Conservation (phyloP, 2,113 vertebrate genomes). For the Crypturellus undulatus region DNA sequence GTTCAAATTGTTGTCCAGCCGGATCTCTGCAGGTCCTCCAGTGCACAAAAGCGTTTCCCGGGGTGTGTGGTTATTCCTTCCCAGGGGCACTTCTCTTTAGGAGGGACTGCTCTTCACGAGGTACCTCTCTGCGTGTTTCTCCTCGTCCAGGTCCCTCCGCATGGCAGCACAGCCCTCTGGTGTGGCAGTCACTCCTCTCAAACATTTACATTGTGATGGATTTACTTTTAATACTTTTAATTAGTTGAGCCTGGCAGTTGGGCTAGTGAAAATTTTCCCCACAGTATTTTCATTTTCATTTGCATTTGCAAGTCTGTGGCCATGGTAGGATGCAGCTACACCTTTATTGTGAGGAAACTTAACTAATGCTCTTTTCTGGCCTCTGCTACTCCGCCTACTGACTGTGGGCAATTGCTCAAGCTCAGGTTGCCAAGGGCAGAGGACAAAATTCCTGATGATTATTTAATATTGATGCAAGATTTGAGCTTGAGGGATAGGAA, state of each 20-base stretch:
- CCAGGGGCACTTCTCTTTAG: too few relatives aligned
- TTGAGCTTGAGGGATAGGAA: background rate
- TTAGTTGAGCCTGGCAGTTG: background rate
- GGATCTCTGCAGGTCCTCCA: background rate
- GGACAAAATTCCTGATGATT: background rate
- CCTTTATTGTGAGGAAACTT: background rate
- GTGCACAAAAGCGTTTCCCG: background rate
- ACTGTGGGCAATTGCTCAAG: background rate
- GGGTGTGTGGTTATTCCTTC: background rate
- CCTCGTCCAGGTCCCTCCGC: background rate
- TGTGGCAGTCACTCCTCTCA: background rate
- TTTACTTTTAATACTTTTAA: background rate
- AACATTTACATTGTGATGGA: background rate
- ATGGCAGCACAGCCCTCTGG: background rate
- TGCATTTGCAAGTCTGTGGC: background rate
- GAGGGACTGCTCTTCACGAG: too few relatives aligned
- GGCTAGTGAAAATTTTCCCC: background rate
- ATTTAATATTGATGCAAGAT: background rate
- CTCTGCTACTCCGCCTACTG: background rate
- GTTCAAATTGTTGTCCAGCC: background rate
- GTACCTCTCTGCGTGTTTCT: background rate
- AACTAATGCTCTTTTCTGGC: background rate
- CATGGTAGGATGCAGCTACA: background rate
- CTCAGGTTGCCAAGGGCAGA: background rate
- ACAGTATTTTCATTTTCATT: background rate